These are phyloP conservation scores for Cerastis leucographa DNA, from an alignment of 2,888 invertebrate species.

Conservation along the genomic window DNA sequence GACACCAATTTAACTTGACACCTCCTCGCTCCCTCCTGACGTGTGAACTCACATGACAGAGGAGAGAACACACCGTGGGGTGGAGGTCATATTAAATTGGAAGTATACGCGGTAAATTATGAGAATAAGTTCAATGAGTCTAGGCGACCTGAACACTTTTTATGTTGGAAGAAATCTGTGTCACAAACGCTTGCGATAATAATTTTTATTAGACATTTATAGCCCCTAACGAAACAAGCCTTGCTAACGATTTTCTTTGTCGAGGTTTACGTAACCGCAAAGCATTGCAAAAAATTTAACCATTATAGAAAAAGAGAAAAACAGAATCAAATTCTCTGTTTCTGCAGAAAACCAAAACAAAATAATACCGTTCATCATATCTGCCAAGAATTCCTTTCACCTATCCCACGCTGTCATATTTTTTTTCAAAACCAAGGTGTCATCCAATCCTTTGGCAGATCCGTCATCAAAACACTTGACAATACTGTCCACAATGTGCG, in stretches of 20 bases:
- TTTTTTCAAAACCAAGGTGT: constrained; percentile 82
- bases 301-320: not conserved
- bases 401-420: constrained; percentile 88
- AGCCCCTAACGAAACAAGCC: not conserved
- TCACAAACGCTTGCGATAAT: constrained; percentile 23
- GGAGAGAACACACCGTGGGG: constrained; percentile 38
- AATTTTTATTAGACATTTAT: constrained; percentile 35
- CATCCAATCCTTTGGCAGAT: constrained; percentile 85
- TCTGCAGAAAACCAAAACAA: constrained; percentile 24
- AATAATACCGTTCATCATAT: constrained; percentile 22
- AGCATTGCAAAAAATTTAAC: not conserved
- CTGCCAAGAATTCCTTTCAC: constrained; percentile 31
- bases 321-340: not conserved
- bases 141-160: constrained; percentile 73
- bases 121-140: constrained; percentile 78
- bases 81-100: constrained; percentile 66
- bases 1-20: constrained; percentile 66
- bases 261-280: not conserved
- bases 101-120: constrained; percentile 69
- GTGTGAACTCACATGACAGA: constrained; percentile 41
- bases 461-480: constrained; percentile 75
- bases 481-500: constrained; percentile 84
- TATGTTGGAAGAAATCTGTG: constrained; percentile 74
- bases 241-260: not conserved
- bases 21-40: constrained; percentile 49